Evolutionary conservation across 2,888 invertebrate species (phyloP), one percentile per base, ranked within the genome.

Genomic region (Sialis lutaria): DNA sequence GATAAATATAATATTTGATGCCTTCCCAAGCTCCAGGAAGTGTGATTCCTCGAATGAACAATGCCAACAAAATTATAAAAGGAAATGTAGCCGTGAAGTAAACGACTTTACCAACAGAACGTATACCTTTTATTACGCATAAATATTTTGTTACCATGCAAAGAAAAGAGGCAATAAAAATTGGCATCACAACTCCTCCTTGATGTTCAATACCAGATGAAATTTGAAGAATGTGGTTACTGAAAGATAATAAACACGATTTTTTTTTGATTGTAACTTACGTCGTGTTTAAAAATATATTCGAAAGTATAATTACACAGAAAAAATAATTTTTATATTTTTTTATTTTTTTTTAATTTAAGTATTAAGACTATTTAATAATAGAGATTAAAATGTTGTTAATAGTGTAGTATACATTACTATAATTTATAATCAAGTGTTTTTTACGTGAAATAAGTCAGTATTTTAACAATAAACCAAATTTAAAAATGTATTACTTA

Each of bases 71-170:
- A 52, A 89, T 77, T 44, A 82, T 56, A 60, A 84, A 85, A 0
- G 89, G 89, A 63, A 88, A 88, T 10, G 82, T 70, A 1, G 89
- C 89, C 0, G 90, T 90, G 59, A 91, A 83, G 63, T 90, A 92
- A 6, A 91, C 89, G 34, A 83, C 85, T 72, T 87, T 88, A 58
- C 87, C 87, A 32, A 86, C 82, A 64, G 85, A 83, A 66, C 85
- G 82, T 51, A 92, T 86, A 44, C 92, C 90, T 55, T 84, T 83
- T 65, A 81, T 80, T 52, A 90, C 82, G 63, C 90, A 90, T 46
- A 88, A 67, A 63, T 85, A 92, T 9, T 87, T 79, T 45, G 87
- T 62, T 8, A 82, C 58, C 91, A 91, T 92, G 40, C 82, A 79
- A 22, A 88, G 64, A 1, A 81, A 58, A 49, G 89, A 76, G 55